Percentiles rank a stretch among this genome's conserved stretches.
phyloP scores from a whole-genome alignment of 1,140 invertebrate genomes.

The Chrysopa pallens region DNA sequence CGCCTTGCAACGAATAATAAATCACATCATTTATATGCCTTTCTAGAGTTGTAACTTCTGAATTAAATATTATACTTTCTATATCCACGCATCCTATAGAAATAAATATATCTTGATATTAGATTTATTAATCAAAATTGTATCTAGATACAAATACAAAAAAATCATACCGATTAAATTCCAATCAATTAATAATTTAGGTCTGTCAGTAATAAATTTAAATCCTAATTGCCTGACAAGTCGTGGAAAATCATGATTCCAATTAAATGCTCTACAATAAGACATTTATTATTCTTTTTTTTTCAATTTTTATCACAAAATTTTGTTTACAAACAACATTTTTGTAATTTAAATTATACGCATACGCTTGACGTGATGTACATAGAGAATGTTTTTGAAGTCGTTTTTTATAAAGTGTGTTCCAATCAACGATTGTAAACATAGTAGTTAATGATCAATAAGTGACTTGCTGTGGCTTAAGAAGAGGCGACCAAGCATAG shows the following conservation, averaged over 20 bases:
- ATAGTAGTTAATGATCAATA: no score
- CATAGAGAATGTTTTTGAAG: no score
- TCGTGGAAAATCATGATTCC: background rate
- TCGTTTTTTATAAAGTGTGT: no score
- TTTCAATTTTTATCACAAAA: no score
- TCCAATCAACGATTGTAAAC: no score
- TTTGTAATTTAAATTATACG: no score
- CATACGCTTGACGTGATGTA: no score
- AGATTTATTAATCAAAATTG: background rate
- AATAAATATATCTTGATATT: background rate
- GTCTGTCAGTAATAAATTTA: background rate
- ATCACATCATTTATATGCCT: background rate
- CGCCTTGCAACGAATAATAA: background rate
- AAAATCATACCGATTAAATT: background rate
- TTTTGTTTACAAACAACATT: no score
- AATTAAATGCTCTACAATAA: background rate
- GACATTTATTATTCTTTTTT: background rate
- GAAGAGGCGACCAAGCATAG: no score
- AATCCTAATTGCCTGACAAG: background rate
- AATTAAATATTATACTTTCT: background rate
- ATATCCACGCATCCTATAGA: background rate
- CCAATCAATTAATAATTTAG: background rate
- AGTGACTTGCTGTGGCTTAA: no score
- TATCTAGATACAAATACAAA: background rate
- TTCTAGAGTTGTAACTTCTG: background rate